A percentile compares a stretch with the other conserved stretches of the same genome.
phyloP scores from a whole-genome alignment of 2,888 invertebrate species.

The Leptopilina drosophilae region DNA sequence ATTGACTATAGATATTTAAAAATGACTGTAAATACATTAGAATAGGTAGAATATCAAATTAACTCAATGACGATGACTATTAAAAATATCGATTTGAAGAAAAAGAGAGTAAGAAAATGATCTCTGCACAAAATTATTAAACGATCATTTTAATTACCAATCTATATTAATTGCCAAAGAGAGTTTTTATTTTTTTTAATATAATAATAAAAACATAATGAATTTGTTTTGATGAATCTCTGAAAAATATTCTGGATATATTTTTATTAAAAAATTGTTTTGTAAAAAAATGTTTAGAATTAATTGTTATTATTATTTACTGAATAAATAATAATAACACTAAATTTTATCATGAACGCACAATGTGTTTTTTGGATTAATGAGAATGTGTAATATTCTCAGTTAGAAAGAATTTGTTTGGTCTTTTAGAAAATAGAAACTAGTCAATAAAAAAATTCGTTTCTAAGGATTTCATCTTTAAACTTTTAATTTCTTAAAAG shows the following conservation, averaged over 20 bases:
- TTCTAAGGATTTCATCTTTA: too few species aligned
- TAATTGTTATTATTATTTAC: background rate
- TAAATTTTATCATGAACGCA: background rate
- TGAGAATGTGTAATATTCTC: too few species aligned
- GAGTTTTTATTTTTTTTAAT: background rate
- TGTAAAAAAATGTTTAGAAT: background rate
- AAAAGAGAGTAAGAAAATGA: constrained; percentile 9
- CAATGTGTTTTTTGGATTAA: background rate
- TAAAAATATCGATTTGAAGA: constrained; percentile 1
- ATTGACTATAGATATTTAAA: constrained; percentile 5
- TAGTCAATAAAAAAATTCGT: too few species aligned
- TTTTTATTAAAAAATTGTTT: background rate
- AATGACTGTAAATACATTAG: constrained; percentile 19
- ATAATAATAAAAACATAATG: background rate
- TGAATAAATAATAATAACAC: background rate
- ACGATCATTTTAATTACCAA: constrained; percentile 13
- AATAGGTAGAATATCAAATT: constrained; percentile 36
- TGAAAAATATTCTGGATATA: background rate
- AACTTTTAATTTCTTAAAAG: background rate
- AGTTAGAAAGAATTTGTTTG: too few species aligned
- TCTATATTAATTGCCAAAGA: constrained; percentile 25
- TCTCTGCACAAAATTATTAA: constrained; percentile 12
- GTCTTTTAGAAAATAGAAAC: too few species aligned
- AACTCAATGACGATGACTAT: constrained; percentile 12
- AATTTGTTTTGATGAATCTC: constrained; percentile 14